Conservation (phyloP, 2,888 invertebrate genomes). For the Drosophila dives region DNA sequence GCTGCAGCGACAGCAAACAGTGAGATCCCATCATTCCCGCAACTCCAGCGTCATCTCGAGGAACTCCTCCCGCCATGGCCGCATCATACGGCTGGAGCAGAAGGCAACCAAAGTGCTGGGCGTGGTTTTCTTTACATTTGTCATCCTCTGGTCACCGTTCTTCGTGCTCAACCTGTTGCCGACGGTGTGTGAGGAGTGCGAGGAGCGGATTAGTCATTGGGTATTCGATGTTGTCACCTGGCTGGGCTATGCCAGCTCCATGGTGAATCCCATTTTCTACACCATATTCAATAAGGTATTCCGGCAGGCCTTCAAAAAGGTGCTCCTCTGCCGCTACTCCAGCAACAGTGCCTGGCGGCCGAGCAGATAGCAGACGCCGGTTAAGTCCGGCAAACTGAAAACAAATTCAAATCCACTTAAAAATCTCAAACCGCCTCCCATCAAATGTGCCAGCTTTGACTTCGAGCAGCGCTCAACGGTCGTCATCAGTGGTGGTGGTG, state of each 20-base stretch:
- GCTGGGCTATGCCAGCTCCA: constrained; percentile 97
- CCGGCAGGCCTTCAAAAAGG: constrained; percentile 95
- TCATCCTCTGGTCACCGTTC: constrained; percentile 98
- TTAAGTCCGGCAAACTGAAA: constrained; percentile 59
- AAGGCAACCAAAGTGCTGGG: constrained; percentile 98
- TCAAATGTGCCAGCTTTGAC: constrained; percentile 65
- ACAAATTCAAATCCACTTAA: constrained; percentile 20
- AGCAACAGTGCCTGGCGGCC: constrained; percentile 87
- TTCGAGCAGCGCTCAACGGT: constrained; percentile 46
- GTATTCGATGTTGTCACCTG: constrained; percentile 95
- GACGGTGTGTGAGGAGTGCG: constrained; percentile 92
- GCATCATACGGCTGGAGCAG: constrained; percentile 94
- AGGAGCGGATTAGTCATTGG: constrained; percentile 90
- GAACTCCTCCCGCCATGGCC: constrained; percentile 92
- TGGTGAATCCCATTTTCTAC: constrained; percentile 98
- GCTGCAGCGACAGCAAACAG: constrained; percentile 86
- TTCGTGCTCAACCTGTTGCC: constrained; percentile 95
- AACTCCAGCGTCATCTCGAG: constrained; percentile 93
- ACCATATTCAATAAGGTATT: constrained; percentile 98
- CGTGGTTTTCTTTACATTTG: constrained; percentile 97
- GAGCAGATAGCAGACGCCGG: constrained; percentile 85
- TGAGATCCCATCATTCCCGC: constrained; percentile 90
- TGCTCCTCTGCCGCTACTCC: constrained; percentile 91
- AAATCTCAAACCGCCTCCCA: constrained; percentile 51
- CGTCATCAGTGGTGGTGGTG: neutral